Evolutionary conservation across 2,888 invertebrate genomes (phyloP), one percentile per base, ranked within the genome.

Genomic region (Belgica antarctica): DNA sequence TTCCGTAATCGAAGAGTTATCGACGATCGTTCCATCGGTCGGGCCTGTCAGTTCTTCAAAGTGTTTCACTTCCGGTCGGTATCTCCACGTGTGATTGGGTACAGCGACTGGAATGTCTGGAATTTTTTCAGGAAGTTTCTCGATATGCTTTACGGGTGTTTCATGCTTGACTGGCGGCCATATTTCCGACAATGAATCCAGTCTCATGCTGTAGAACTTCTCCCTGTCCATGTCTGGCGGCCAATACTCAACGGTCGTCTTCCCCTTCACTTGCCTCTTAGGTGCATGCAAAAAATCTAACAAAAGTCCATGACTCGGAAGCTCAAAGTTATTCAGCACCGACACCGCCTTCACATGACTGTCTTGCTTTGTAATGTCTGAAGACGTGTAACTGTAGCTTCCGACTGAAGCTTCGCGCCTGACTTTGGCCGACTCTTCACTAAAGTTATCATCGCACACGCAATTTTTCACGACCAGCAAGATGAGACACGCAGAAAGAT

Each of bases 191-290:
- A 46, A 46, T 2, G 5, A 2, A 4, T 28, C 10, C 19, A 31
- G 47, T 10, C 22, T 15, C 19, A 66, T 1, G 4, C 46, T 47
- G n/a, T 28, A 47, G 46, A 66, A 66, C 22, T 66, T 66, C 12
- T 66, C 28, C 41, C 22, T 28, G 27, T 66, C 66, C 66, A 66
- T 66, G 27, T 66, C 66, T 1, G 66, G 47, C 1, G 66, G 66
- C 66, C 66, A 66, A 27, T 15, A 66, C 24, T 66, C 66, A 5
- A 66, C 66, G 0, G 66, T 28, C 17, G 66, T 47, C 7, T 66
- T 47, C 7, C 19, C 24, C 24, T 8, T 17, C n/a, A 4, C 17
- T 15, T 10, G 8, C 15, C 15, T 5, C 5, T 5, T 8, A 31
- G 5, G 5, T 31, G 12, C 5, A 46, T 46, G 10, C 4, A 10